phyloP scores from a whole-genome alignment of 2,113 vertebrate species.

The Lophius piscatorius region DNA sequence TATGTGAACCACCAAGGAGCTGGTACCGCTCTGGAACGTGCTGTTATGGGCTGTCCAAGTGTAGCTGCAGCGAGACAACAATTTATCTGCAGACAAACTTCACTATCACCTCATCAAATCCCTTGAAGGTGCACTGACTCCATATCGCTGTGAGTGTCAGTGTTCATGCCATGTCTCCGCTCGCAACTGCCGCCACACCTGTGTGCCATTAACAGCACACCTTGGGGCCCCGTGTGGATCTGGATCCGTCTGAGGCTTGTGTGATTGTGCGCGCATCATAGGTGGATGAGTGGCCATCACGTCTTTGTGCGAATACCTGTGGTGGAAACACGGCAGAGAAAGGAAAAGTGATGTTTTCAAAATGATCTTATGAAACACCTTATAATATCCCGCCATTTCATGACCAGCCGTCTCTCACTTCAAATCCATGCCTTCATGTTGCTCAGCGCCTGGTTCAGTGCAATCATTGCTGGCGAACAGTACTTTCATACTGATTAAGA shows the following conservation, averaged over 20 bases:
- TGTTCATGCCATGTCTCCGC: conserved; percentile 6
- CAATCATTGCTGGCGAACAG: too few species aligned
- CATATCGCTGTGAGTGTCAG: conserved; percentile 21
- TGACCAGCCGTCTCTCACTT: background rate
- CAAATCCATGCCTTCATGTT: background rate
- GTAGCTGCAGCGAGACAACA: conserved; percentile 5
- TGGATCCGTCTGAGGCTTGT: background rate
- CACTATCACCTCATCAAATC: conserved; percentile 30
- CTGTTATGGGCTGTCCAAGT: background rate
- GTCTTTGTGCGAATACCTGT: conserved; percentile 12
- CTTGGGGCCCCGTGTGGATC: background rate
- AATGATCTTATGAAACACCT: conserved; percentile 6
- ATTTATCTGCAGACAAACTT: conserved; percentile 35
- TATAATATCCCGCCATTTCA: too few species aligned
- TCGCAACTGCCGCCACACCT: conserved; percentile 6
- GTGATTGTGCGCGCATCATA: conserved; percentile 9
- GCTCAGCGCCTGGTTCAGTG: too few species aligned
- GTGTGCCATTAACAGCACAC: conserved; percentile 9
- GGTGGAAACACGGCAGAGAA: conserved; percentile 24
- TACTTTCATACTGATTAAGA: too few species aligned
- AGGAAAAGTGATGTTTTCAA: conserved; percentile 3
- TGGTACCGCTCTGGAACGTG: background rate
- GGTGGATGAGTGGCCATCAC: conserved; percentile 5
- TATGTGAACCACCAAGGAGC: background rate
- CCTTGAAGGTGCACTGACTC: conserved; percentile 22